Conservation (phyloP, 2,888 invertebrate genomes). For the Nymphalis urticae region DNA sequence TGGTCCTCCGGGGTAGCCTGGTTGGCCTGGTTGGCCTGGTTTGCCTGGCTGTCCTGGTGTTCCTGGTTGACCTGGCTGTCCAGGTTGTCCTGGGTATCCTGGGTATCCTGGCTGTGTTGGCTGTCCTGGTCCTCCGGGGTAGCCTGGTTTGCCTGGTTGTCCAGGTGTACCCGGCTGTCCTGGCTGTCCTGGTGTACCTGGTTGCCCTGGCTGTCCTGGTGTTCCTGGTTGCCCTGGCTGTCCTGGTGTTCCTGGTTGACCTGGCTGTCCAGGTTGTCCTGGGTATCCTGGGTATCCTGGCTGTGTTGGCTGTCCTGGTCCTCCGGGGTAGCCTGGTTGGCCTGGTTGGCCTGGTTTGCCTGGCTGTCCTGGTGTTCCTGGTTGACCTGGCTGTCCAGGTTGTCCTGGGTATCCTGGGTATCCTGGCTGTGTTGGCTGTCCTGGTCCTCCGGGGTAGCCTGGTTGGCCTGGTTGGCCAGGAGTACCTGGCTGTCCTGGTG, state of each 20-base stretch:
- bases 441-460: slow-evolving; percentile 49
- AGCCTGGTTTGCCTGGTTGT: slow-evolving; percentile 46
- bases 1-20: slow-evolving; percentile 34
- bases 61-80: slow-evolving; percentile 36
- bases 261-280: not conserved
- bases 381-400: slow-evolving; percentile 41
- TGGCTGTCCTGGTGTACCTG: slow-evolving; percentile 35
- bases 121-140: slow-evolving; percentile 44
- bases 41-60: slow-evolving; percentile 37
- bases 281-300: slow-evolving; percentile 41
- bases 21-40: slow-evolving; percentile 34
- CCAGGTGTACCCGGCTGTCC: slow-evolving; percentile 43
- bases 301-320: slow-evolving; percentile 29
- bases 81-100: slow-evolving; percentile 41
- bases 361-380: slow-evolving; percentile 38
- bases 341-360: slow-evolving; percentile 11
- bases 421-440: slow-evolving; percentile 52
- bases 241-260: slow-evolving; percentile 46
- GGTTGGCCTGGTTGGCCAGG: slow-evolving; percentile 45
- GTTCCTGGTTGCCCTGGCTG: slow-evolving; percentile 44
- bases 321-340: not conserved
- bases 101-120: slow-evolving; percentile 46
- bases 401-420: slow-evolving; percentile 39
- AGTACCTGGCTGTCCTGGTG: slow-evolving; percentile 37
- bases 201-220: slow-evolving; percentile 31